Base-by-base conservation (phyloP, 2,797 vertebrate species). In the Melopsittacus undulatus region DNA sequence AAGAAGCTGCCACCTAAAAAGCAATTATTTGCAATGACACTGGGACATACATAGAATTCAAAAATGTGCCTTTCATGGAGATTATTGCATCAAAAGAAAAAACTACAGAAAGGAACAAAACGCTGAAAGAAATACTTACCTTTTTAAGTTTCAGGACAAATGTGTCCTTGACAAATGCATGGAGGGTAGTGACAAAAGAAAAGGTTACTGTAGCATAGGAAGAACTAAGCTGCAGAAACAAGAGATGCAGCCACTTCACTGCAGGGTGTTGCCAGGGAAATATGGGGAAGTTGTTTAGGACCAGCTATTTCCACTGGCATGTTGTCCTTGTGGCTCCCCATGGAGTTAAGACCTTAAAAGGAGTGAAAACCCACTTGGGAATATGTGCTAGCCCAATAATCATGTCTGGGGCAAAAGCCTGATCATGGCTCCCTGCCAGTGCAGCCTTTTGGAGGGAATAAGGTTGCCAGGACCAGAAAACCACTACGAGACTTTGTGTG, bases 101-200 rank as follows among this genome's bases (percentile, higher is more conserved):
- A 82, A 51, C 5, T 36, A 59, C 56, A 36, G 36, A 34, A 11
- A 24, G 2, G 19, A 5, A 26, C 56, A 46, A 73, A 79, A 48
- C 4, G 4, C 11, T 57, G 51, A 94, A 83, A 95, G 56, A 67
- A 6, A 27, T 48, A 30, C 32, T 94, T 93, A 66, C 11, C 63
- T 92, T 95, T 92, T 77, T 34, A 92, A 75, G 66, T 81, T 89
- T 73, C 42, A 70, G 54, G 91, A 69, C 64, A 94, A 89, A 87
- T 15, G 19, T 69, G 83, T 95, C 89, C 93, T 96, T 97, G 86
- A 88, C 27, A 95, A 84, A 83, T 38, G 19, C 1, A 3, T 57
- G 40, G 27, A 94, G 67, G 59, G 22, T 69, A 84, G 30, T 52
- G 92, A 52, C 46, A 86, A 90, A 87, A 83, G 67, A 38, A 84